Evolutionary conservation across 2,797 vertebrate genomes (phyloP).

Genomic region (Bothrops alternatus): DNA sequence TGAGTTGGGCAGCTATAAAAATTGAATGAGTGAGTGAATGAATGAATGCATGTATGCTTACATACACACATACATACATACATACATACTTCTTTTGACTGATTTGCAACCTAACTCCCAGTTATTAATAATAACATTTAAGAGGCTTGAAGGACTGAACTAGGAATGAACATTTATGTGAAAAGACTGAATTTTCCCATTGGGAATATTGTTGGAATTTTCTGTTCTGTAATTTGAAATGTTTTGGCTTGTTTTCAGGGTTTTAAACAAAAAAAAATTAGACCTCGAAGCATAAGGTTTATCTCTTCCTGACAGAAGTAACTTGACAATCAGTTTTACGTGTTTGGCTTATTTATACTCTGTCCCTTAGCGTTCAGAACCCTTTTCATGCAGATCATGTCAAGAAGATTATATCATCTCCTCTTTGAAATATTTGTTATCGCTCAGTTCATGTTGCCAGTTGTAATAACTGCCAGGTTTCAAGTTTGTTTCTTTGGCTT

Average conservation of each 20-base stretch:
- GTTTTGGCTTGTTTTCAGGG: background rate
- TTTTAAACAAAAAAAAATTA: background rate
- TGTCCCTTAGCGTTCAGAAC: background rate
- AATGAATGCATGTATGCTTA: too few relatives aligned
- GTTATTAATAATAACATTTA: background rate
- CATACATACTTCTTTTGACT: background rate
- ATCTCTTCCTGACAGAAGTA: background rate
- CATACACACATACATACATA: too few relatives aligned
- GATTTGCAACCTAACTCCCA: background rate
- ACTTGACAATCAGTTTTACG: accelerated
- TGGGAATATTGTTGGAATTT: background rate
- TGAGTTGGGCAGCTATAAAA: too few relatives aligned
- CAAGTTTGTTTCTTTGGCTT: background rate
- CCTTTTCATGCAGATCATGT: slow-evolving; percentile 25
- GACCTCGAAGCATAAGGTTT: background rate
- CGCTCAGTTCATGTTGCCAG: slow-evolving; percentile 30
- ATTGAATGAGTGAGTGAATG: too few relatives aligned
- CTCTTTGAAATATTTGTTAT: slow-evolving; percentile 23
- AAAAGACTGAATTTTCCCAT: background rate
- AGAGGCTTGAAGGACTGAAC: background rate
- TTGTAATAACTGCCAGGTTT: slow-evolving; percentile 32
- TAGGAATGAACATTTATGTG: background rate
- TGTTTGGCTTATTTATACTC: accelerated
- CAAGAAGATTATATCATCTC: slow-evolving; percentile 32
- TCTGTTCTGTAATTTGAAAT: background rate